A percentile compares a stretch with the other conserved stretches of the same genome.
These are phyloP conservation scores for Conger conger DNA, from an alignment of 2,113 vertebrate species.

Conservation along the genomic window DNA sequence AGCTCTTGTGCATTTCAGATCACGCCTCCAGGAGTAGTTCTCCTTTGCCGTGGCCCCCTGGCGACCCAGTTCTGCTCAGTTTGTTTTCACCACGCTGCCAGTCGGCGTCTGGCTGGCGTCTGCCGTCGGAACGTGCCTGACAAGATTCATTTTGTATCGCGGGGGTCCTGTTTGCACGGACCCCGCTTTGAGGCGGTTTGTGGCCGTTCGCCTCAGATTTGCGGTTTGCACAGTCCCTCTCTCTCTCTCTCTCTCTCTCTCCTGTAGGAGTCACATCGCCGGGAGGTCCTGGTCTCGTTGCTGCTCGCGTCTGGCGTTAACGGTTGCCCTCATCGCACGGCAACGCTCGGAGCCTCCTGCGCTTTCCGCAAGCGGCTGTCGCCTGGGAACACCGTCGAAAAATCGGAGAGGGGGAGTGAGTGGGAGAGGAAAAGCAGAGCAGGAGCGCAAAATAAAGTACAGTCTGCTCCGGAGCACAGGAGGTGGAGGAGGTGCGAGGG, in stretches of 20 bases:
- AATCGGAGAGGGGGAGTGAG: not conserved
- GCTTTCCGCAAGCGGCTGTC: not conserved
- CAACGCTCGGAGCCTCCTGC: not conserved
- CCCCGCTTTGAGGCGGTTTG: not conserved
- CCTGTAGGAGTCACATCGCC: not conserved
- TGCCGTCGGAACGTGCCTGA: not conserved
- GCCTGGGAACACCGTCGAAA: not conserved
- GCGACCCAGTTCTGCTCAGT: not conserved
- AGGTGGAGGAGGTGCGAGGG: not conserved
- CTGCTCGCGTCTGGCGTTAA: not conserved
- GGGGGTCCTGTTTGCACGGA: not conserved
- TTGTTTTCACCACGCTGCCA: not conserved
- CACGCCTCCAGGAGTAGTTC: not conserved
- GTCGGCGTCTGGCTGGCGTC: not conserved
- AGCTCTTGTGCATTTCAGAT: not conserved
- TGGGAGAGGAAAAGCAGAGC: not conserved
- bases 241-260: not conserved
- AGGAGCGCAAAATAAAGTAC: too few species aligned
- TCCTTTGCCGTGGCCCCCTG: not conserved
- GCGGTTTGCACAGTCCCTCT: not conserved
- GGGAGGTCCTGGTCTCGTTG: not conserved
- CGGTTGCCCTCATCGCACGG: not conserved
- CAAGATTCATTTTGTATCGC: not conserved
- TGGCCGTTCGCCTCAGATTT: not conserved
- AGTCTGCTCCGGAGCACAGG: too few species aligned